Conservation (phyloP, 2,113 vertebrate genomes). For the Balaeniceps rex region DNA sequence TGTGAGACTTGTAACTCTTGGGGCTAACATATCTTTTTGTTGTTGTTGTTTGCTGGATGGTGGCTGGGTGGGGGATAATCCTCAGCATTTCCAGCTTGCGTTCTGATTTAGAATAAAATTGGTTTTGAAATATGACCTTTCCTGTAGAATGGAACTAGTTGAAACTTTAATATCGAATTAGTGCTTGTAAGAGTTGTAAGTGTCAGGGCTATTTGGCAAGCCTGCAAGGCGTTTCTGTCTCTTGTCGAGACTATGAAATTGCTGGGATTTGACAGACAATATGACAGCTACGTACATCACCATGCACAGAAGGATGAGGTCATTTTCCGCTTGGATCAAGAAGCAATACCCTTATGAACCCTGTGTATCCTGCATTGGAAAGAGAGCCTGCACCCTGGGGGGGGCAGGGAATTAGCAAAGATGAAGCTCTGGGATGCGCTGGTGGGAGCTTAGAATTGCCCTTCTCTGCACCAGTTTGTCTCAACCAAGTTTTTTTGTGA, state of each 20-base stretch:
- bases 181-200: background rate
- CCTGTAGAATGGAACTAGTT: background rate
- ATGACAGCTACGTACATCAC: background rate
- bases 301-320: background rate
- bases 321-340: background rate
- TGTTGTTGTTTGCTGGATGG: background rate
- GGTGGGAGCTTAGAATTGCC: background rate
- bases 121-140: background rate
- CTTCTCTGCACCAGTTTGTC: background rate
- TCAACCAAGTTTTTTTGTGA: background rate
- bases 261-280: background rate
- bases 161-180: background rate
- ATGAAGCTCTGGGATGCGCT: background rate
- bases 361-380: background rate
- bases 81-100: background rate
- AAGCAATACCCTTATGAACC: background rate
- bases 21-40: background rate
- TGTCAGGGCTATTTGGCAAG: background rate
- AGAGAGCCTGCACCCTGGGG: background rate
- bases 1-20: background rate
- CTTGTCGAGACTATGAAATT: background rate
- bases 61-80: background rate
- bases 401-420: fast-evolving
- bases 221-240: background rate
- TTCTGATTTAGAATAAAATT: background rate